Evolutionary conservation across 2,113 vertebrate species (phyloP).

Genomic region (Paraplagusia blochii): DNA sequence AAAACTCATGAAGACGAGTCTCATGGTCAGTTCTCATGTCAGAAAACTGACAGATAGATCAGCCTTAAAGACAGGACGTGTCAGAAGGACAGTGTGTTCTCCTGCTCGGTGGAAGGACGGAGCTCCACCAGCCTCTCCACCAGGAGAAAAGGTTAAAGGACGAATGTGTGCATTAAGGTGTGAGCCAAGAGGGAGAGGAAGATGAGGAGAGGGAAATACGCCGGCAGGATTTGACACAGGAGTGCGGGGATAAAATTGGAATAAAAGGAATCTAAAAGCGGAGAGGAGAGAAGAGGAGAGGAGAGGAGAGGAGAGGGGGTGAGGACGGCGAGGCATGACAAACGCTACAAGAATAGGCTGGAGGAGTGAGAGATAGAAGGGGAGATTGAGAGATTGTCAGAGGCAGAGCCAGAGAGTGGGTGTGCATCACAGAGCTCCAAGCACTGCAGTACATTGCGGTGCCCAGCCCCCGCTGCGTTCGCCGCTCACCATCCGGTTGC

Average conservation of each 20-base stretch:
- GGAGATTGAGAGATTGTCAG: slow-evolving; percentile 56
- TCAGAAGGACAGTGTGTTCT: slow-evolving; percentile 5
- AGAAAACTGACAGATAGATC: background rate
- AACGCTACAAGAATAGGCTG: slow-evolving; percentile 14
- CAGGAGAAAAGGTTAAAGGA: slow-evolving; percentile 25
- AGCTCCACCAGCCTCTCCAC: slow-evolving; percentile 14
- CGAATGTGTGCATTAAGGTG: slow-evolving; percentile 7
- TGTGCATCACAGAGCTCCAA: slow-evolving; percentile 66
- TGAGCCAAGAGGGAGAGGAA: slow-evolving; percentile 3
- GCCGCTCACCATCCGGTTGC: slow-evolving; percentile 68
- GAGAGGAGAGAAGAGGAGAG: slow-evolving; percentile 11
- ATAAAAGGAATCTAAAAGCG: slow-evolving; percentile 14
- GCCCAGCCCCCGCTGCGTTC: slow-evolving; percentile 75
- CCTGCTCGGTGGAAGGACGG: slow-evolving; percentile 1
- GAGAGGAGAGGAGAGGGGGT: background rate
- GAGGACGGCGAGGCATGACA: slow-evolving; percentile 17
- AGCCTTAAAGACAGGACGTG: slow-evolving; percentile 18
- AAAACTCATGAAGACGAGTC: too few species aligned
- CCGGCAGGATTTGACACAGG: slow-evolving; percentile 6
- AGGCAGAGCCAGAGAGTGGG: slow-evolving; percentile 65
- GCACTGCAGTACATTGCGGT: slow-evolving; percentile 76
- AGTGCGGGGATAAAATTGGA: slow-evolving; percentile 13
- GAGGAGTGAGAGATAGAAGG: slow-evolving; percentile 30
- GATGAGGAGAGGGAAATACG: slow-evolving; percentile 12
- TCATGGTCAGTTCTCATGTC: too few species aligned